Percentiles rank a stretch among this genome's conserved stretches.
Conservation (phyloP, 2,113 vertebrate genomes). For the Fulica atra region DNA sequence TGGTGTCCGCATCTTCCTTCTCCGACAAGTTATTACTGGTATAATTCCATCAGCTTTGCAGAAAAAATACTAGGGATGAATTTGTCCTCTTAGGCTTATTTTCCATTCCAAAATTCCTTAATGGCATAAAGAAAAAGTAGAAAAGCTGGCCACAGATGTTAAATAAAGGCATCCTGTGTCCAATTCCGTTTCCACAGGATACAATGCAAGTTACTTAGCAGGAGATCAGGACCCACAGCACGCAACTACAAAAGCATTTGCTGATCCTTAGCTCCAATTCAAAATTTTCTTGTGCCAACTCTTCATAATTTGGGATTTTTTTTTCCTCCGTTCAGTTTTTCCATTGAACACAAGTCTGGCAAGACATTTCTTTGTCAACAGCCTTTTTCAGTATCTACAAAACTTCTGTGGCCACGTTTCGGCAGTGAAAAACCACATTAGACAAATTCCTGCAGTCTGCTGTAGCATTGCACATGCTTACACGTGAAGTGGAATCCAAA, state of each 20-base stretch:
- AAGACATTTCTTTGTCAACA: constrained; percentile 19
- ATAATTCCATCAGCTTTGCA: constrained; percentile 26
- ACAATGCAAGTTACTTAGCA: not conserved
- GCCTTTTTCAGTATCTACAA: not conserved
- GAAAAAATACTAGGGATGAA: constrained; percentile 8
- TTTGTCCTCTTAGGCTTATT: constrained; percentile 5
- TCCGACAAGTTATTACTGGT: not conserved
- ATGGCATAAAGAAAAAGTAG: constrained; percentile 21
- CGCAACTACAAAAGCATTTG: constrained; percentile 8
- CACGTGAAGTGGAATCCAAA: not conserved
- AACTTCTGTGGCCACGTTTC: not conserved
- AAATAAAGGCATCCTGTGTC: constrained; percentile 6
- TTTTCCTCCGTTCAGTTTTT: not conserved
- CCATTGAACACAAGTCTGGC: not conserved
- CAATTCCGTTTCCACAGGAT: constrained; percentile 1
- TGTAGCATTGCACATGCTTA: not conserved
- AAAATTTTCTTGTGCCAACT: not conserved
- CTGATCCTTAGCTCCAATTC: constrained; percentile 4
- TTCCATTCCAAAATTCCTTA: constrained; percentile 66
- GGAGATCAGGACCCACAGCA: constrained; percentile 23
- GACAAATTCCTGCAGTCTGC: not conserved
- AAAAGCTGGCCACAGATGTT: constrained; percentile 34
- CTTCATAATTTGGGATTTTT: not conserved
- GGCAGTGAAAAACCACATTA: not conserved
- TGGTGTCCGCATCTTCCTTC: too few species aligned